Evolutionary conservation across 2,113 vertebrate species (phyloP).

Genomic region (Ovis canadensis): DNA sequence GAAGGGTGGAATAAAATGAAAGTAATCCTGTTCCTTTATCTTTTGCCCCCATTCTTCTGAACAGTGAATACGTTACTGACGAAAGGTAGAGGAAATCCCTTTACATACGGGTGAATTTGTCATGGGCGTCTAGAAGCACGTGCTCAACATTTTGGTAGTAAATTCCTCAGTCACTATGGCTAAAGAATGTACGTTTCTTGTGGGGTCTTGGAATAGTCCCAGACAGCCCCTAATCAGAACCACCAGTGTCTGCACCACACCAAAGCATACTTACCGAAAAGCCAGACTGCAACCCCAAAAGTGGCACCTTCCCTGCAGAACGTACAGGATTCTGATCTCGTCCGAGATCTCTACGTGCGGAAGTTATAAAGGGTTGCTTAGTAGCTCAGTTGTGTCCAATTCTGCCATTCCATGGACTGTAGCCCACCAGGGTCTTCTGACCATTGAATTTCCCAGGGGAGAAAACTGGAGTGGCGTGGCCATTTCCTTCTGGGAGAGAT

Average conservation of each 20-base stretch:
- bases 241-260: fast-evolving
- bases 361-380: neutral
- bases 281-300: neutral
- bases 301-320: neutral
- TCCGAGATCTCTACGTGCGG: fast-evolving
- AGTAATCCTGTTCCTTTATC: too few species aligned
- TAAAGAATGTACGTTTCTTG: neutral
- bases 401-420: neutral
- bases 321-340: neutral
- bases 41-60: too few species aligned
- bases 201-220: neutral
- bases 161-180: neutral
- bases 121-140: neutral
- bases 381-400: neutral
- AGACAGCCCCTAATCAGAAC: neutral
- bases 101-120: neutral
- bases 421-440: too few species aligned
- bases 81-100: neutral
- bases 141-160: neutral
- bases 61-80: neutral
- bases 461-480: too few species aligned
- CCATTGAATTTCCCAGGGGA: too few species aligned
- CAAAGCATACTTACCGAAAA: fast-evolving
- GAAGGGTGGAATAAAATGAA: neutral
- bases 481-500: neutral